These are phyloP conservation scores for Acinonyx jubatus DNA, from an alignment of 2,113 vertebrate species.

Conservation along the genomic window DNA sequence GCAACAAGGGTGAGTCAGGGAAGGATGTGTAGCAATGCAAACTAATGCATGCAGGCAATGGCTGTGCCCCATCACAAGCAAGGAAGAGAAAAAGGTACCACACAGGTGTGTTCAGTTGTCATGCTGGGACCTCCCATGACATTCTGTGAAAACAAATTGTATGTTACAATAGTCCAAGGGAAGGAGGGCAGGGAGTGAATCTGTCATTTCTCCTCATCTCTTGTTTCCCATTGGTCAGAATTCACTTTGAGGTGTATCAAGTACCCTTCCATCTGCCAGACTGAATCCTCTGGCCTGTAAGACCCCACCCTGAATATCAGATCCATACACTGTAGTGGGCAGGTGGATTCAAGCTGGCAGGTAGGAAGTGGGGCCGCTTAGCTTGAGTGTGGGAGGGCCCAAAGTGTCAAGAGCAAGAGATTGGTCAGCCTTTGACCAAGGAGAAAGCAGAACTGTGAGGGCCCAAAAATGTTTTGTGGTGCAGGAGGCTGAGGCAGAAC, in stretches of 20 bases:
- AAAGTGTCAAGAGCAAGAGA: no score
- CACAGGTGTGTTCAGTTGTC: no score
- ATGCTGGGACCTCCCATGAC: not conserved
- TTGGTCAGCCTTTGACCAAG: no score
- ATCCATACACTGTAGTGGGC: no score
- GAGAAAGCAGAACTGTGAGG: not conserved
- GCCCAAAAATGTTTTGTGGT: not conserved
- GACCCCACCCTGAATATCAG: not conserved
- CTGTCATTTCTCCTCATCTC: not conserved
- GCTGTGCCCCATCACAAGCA: rapidly evolving
- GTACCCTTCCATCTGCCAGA: no score
- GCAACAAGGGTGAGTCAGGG: not conserved
- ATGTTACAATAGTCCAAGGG: not conserved
- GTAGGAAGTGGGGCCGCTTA: not conserved
- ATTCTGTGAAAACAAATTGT: not conserved
- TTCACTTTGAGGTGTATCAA: not conserved
- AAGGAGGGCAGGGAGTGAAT: not conserved
- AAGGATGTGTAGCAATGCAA: not conserved
- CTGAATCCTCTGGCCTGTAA: not conserved
- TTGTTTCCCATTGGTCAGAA: not conserved
- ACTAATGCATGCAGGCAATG: rapidly evolving
- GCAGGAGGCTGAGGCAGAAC: not conserved
- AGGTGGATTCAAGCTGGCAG: not conserved
- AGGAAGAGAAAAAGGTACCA: not conserved
- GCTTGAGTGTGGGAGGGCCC: not conserved